Evolutionary conservation across 2,888 invertebrate genomes (phyloP), one percentile per base, ranked within the genome.

Genomic region (Strigamia crassipes): DNA sequence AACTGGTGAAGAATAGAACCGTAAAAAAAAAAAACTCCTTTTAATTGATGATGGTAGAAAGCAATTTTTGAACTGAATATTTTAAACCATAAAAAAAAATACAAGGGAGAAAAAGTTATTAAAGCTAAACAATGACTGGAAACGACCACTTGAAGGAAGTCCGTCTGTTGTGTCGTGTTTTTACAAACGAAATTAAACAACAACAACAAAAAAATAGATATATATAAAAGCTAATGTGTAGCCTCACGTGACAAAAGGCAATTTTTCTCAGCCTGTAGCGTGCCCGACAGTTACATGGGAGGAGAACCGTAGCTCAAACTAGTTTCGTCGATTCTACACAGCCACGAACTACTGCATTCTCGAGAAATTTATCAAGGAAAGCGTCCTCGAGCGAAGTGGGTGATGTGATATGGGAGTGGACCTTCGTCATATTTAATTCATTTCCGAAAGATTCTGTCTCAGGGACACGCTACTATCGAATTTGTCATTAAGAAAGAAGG

Each of bases 371-470:
- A 81, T 81, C 81, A 66, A 81, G 61, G 18, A 38, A 27, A 73
- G 31, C 78, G 78, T 78, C 78, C 78, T 41, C 78, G 78, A 83
- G 83, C 82, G 83, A 83, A 80, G 82, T 81, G 82, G 81, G 82
- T 78, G 81, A 73, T 73, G 83, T 82, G 83, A 80, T 83, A 46
- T 83, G 46, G 34, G 79, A 79, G 46, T 66, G 83, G 83, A 42
- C 81, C n/a, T 27, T 31, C 81, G 73, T 81, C 81, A 81, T 81
- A 81, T 81, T 81, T 81, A 81, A 81, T 81, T 81, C 81, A 81
- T 81, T 61, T 42, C 81, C 23, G 80, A 27, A 18, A 23, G 73
- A 21, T 38, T 38, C 78, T 38, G 31, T 81, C 81, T 31, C 61
- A 46, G 81, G 81, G 81, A 81, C 81, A 81, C 66, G 81, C 81